Base-by-base conservation (phyloP, 1,140 invertebrate genomes). In the Heliothis subflexa region DNA sequence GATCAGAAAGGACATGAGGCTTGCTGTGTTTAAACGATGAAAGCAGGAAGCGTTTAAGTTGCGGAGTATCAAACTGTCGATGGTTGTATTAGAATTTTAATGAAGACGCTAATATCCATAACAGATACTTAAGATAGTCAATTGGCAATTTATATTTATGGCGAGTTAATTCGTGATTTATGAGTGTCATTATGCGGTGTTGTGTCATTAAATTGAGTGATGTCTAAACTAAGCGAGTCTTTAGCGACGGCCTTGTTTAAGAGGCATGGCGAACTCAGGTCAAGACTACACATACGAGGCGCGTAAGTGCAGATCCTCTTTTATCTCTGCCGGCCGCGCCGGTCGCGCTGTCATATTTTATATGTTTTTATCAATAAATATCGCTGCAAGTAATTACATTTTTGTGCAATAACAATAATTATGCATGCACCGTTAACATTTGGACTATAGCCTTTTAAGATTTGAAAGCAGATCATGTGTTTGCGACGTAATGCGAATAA, bases 281-380 rank as follows among this genome's bases (percentile, higher is more conserved):
- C 55, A 18, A 62, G 71, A 86, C 91, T 94, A 94, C 89, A 85
- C 77, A 90, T 93, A 87, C 72, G 80, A 18, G 59, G 71, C 89
- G 92, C 91, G 91, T 93, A 93, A 94, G 92, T 93, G 92, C 92
- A 94, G 88, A 83, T 88, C 86, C 85, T 85, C 89, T 89, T 92
- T 93, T 92, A 93, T 93, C 89, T 89, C 83, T 80, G 86, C 89
- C 89, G 87, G 81, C 82, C 87, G 85, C 88, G 85, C 81, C 78
- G 83, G 76, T 52, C 82, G 77, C 84, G 76, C 85, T 85, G 86
- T 92, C 91, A 92, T 93, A 91, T 90, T 91, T 86, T 88, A 86
- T 89, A 81, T 88, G 84, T 86, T 83, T 90, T 88, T 90, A 88
- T 89, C 87, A 89, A 89, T 91, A 90, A 86, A 83, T 83, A 88